These are phyloP conservation scores for Acromyrmex heyeri DNA, from an alignment of 1,140 invertebrate genomes.

Conservation along the genomic window DNA sequence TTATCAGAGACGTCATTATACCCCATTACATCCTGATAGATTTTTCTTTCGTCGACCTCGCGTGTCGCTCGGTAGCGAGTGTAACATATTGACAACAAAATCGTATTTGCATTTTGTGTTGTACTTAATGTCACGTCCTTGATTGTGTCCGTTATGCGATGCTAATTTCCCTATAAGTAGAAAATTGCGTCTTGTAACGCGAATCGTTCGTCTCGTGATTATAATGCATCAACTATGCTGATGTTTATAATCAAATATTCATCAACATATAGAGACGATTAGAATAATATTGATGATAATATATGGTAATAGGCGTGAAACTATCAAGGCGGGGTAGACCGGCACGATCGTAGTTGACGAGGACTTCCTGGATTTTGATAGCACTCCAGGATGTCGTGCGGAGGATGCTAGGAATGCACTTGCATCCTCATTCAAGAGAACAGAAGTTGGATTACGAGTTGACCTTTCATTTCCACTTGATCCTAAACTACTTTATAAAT, in stretches of 20 bases:
- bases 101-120: constrained; percentile 56
- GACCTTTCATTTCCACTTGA: background rate
- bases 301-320: background rate
- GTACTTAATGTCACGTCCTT: constrained; percentile 36
- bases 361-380: background rate
- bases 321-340: no score
- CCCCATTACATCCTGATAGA: constrained; percentile 52
- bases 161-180: constrained; percentile 34
- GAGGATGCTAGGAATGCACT: background rate
- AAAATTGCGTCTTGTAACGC: constrained; percentile 28
- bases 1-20: constrained; percentile 14
- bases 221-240: background rate
- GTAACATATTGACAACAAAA: constrained; percentile 40
- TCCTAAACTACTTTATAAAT: background rate
- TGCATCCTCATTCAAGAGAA: background rate
- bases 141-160: constrained; percentile 41
- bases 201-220: constrained; percentile 12
- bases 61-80: background rate
- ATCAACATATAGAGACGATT: constrained; percentile 5
- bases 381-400: background rate
- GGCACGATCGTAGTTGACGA: background rate
- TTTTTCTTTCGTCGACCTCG: constrained; percentile 4
- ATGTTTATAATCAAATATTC: background rate
- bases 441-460: background rate
- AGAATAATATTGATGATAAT: constrained; percentile 6